Base-by-base conservation (phyloP, 2,113 vertebrate genomes). In the Laticauda colubrina region DNA sequence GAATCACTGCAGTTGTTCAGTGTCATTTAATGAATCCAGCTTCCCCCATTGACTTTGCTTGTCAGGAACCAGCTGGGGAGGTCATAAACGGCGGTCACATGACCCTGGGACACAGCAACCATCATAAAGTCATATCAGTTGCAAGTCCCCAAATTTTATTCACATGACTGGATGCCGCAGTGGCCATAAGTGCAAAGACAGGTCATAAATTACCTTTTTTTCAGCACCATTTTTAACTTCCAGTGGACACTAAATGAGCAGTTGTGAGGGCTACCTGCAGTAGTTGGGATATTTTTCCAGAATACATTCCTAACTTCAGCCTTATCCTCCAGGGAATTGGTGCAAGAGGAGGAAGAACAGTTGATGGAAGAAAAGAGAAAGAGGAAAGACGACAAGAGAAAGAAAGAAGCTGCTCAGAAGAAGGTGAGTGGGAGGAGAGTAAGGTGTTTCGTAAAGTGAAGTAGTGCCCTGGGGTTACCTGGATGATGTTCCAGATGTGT, bases 331-430 rank as follows among this genome's bases (percentile, higher is more conserved):
- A 93, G 92, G 92, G 89, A 64, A 93, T 93, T 98, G 97, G 98
- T 97, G 97, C 98, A 98, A 98, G 97, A 98, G 98, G 98, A 97
- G 97, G 98, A 99, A 97, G 97, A 98, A 97, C 98, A 98, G 98
- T 99, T 98, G 98, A 99, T 98, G 98, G 98, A 99, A 98, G 98
- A 99, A 98, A 98, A 97, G 98, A 98, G 98, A 97, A 98, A 98
- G 97, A 98, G 98, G 98, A 98, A 98, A 98, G 98, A 98, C 97
- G 97, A 98, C 96, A 98, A 98, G 96, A 98, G 98, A 96, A 98
- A 97, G 97, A 98, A 98, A 97, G 97, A 97, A 97, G 98, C 98
- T 98, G 98, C 98, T 98, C 98, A 98, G 97, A 98, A 98, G 97
- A 98, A 99, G 98, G 98, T 98, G 99, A 95, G 92, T 48, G 2